phyloP scores from a whole-genome alignment of 2,113 vertebrate species.

The Bostrychus sinensis region DNA sequence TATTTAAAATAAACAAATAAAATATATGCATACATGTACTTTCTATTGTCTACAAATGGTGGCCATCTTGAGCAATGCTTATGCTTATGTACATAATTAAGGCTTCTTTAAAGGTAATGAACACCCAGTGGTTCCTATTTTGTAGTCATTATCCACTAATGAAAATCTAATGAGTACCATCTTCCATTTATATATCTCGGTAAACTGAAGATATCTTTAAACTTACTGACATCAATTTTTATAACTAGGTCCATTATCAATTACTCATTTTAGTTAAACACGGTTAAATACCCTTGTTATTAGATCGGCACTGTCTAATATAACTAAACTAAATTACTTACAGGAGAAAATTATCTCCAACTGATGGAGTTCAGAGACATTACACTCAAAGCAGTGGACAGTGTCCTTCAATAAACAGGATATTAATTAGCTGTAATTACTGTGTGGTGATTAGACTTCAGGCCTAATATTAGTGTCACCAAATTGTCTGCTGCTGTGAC shows the following conservation, averaged over 20 bases:
- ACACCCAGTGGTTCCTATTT: slow-evolving; percentile 9
- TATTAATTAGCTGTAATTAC: slow-evolving; percentile 35
- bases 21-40: neutral
- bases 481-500: slow-evolving; percentile 17
- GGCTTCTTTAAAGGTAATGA: slow-evolving; percentile 9
- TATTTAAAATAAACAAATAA: too few relatives aligned
- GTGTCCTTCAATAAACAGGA: slow-evolving; percentile 30
- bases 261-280: slow-evolving; percentile 6
- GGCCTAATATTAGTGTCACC: slow-evolving; percentile 16
- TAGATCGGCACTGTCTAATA: slow-evolving; percentile 27
- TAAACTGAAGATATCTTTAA: slow-evolving; percentile 10
- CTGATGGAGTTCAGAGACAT: slow-evolving; percentile 41
- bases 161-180: slow-evolving; percentile 5
- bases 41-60: neutral
- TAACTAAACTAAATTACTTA: slow-evolving; percentile 42
- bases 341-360: slow-evolving; percentile 37
- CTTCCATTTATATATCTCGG: neutral
- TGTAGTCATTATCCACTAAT: slow-evolving; percentile 5
- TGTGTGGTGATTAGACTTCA: slow-evolving; percentile 17
- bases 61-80: neutral
- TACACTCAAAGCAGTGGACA: slow-evolving; percentile 22
- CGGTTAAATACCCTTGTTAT: slow-evolving; percentile 10
- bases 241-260: slow-evolving; percentile 23
- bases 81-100: neutral
- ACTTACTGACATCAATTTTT: slow-evolving; percentile 14